Conservation (phyloP, 2,888 invertebrate species). For the Eubasilissa splendida region DNA sequence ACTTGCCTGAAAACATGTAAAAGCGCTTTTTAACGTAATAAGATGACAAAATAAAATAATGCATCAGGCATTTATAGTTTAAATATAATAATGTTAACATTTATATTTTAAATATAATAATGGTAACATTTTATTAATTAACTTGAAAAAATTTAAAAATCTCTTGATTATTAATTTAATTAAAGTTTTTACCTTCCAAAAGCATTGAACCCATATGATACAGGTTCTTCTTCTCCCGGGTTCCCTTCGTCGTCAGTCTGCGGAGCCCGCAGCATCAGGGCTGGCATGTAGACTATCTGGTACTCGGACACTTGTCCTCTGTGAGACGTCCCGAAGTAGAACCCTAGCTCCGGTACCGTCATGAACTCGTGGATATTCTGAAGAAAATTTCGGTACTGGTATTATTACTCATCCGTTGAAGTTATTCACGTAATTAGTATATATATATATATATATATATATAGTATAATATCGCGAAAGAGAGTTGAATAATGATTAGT, state of each 20-base stretch:
- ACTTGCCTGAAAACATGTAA: constrained; percentile 68
- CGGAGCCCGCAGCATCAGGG: constrained; percentile 68
- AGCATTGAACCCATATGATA: constrained; percentile 74
- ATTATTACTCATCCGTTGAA: too few species aligned
- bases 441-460: background rate
- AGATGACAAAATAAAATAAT: too few species aligned
- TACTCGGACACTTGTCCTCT: constrained; percentile 70
- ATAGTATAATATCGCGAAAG: background rate
- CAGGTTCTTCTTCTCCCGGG: constrained; percentile 66
- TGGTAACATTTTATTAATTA: too few species aligned
- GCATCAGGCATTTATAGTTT: too few species aligned
- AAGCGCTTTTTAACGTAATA: too few species aligned
- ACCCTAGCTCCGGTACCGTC: constrained; percentile 66
- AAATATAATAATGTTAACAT: too few species aligned
- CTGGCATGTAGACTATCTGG: constrained; percentile 76
- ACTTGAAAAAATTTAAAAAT: too few species aligned
- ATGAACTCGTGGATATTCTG: constrained; percentile 64
- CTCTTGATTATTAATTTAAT: too few species aligned
- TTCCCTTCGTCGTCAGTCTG: constrained; percentile 62
- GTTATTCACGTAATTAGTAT: too few species aligned
- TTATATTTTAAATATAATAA: too few species aligned
- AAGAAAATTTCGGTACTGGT: background rate
- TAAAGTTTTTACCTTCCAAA: constrained; percentile 72
- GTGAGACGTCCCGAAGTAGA: constrained; percentile 65
- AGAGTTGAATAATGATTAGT: too few species aligned